Base-by-base conservation (phyloP, 2,888 invertebrate genomes). In the Panorpa germanica region DNA sequence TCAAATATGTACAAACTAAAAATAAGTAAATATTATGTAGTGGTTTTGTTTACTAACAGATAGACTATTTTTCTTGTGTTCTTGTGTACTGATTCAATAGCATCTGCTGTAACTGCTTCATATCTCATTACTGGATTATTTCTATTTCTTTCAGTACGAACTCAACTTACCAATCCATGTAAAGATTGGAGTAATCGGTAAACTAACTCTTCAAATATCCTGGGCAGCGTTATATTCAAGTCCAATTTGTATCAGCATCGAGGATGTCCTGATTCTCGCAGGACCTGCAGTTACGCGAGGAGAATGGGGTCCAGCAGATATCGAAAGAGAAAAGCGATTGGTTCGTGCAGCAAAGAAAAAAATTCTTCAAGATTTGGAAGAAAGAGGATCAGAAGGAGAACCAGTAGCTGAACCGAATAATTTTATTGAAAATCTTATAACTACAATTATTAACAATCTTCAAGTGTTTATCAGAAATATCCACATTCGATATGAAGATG, bases 401-500 rank as follows among this genome's bases (percentile, higher is more conserved):
- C 53, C 70, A 22, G 53, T 64, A 27, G 69, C 69, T 36, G 68
- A 69, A 1, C 69, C 71, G 4, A 61, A 62, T 41, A 65, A 66
- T 28, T 73, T 80, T 47, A 63, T 77, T 36, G 76, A 78, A 48
- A 71, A 70, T 45, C 48, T 82, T 28, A 60, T 75, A 38, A 71
- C 77, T 12, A 77, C 76, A 17, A 67, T 82, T 10, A 63, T 81
- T 39, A 80, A 80, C 48, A 80, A 78, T 47, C 59, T 85, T 25
- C 80, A 82, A 57, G 67, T 83, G 34, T 74, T 70, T 34, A 61
- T 83, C 15, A 66, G 70, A 35, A 77, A 80, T 48, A 65, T 85
- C 25, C 83, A 85, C 50, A 61, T 85, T 34, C 61, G 83, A 37
- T 83, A 81, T 43, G 83, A 83, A 48, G 82, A 83, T 45, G 63